A percentile compares a stretch with the other conserved stretches of the same genome.
Conservation (phyloP, 2,113 vertebrate species). For the Phocoena sinus region DNA sequence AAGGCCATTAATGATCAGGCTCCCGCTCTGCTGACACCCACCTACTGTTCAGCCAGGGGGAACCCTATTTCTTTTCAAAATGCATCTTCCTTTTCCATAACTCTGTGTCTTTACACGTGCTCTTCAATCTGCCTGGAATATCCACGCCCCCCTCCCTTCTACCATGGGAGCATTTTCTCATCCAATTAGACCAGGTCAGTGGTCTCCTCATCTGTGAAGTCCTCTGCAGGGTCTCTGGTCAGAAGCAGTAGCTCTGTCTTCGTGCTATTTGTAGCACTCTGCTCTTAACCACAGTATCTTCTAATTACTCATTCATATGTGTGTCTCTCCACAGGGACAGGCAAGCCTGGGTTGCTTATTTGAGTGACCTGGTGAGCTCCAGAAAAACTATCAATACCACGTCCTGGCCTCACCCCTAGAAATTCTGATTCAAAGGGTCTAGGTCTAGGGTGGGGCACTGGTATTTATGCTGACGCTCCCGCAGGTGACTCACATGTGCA, state of each 20-base stretch:
- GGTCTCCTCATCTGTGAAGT: not conserved
- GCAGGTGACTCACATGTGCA: not conserved
- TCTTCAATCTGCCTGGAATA: not conserved
- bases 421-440: not conserved
- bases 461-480: not conserved
- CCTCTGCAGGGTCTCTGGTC: not conserved
- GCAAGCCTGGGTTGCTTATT: not conserved
- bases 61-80: conserved; percentile 39
- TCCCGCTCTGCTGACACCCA: not conserved
- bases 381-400: not conserved
- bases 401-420: not conserved
- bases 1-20: conserved; percentile 24
- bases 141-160: not conserved
- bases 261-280: not conserved
- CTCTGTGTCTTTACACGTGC: conserved; percentile 12
- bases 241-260: not conserved
- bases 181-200: conserved; percentile 14
- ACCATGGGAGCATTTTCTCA: not conserved
- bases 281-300: not conserved
- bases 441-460: not conserved
- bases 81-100: not conserved
- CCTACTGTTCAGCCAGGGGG: not conserved
- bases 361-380: not conserved
- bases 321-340: not conserved
- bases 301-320: conserved; percentile 16